Percentiles rank a stretch among this genome's conserved stretches.
phyloP scores from a whole-genome alignment of 2,888 invertebrate species.

The Drosophila tripunctata region DNA sequence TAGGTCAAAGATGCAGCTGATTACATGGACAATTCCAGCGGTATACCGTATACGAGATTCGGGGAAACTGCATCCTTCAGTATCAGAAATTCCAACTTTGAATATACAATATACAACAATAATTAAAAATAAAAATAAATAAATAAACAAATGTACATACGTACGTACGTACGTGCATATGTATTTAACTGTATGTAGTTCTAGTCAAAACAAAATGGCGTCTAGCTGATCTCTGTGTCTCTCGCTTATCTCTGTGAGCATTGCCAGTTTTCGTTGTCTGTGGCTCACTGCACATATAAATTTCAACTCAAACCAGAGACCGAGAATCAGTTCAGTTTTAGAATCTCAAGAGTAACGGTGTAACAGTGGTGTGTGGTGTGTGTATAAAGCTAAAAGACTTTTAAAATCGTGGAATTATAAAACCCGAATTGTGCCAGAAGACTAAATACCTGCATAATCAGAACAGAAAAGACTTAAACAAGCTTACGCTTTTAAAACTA shows the following conservation, averaged over 20 bases:
- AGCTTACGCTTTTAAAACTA: no score
- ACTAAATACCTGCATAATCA: neutral
- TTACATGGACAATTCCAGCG: slow-evolving; percentile 9
- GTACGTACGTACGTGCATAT: neutral
- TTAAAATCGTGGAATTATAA: slow-evolving; percentile 34
- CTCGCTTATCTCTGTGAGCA: slow-evolving; percentile 49
- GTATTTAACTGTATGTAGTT: neutral
- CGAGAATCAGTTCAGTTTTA: slow-evolving; percentile 60
- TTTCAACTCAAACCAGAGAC: slow-evolving; percentile 16
- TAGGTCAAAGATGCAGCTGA: slow-evolving; percentile 14
- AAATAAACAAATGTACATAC: neutral
- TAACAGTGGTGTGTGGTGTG: slow-evolving; percentile 3
- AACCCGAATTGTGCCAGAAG: slow-evolving; percentile 21
- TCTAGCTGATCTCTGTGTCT: slow-evolving; percentile 54
- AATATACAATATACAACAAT: no score
- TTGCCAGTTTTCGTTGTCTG: slow-evolving; percentile 19
- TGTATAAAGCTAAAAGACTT: neutral
- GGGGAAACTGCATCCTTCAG: slow-evolving; percentile 19
- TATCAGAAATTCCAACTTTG: slow-evolving; percentile 28
- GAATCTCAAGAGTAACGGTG: slow-evolving; percentile 49
- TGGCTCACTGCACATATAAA: slow-evolving; percentile 66
- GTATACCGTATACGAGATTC: slow-evolving; percentile 15
- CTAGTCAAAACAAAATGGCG: slow-evolving; percentile 54
- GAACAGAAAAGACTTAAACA: no score
- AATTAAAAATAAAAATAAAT: neutral